These are phyloP conservation scores for Tauraco hartlaubi DNA, from an alignment of 2,797 vertebrate genomes.

Conservation along the genomic window DNA sequence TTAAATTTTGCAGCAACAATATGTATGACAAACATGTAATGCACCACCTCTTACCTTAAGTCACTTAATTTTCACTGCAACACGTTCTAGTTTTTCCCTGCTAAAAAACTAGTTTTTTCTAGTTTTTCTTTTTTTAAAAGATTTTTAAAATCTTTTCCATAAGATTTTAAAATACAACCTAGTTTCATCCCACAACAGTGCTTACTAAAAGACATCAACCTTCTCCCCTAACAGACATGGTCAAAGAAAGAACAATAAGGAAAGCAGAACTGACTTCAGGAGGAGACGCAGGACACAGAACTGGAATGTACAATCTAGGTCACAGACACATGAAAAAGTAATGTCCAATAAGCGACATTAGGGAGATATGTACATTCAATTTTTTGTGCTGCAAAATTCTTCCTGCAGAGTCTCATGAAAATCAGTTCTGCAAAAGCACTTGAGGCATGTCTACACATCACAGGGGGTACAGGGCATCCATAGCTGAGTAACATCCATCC, in stretches of 20 bases:
- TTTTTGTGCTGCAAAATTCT: neutral
- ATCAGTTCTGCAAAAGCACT: neutral
- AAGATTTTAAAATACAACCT: neutral
- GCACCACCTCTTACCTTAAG: neutral
- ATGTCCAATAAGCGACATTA: neutral
- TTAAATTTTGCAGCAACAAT: neutral
- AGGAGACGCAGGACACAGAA: neutral
- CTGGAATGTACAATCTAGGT: neutral
- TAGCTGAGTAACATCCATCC: neutral
- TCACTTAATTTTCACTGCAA: neutral
- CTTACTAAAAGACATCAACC: neutral
- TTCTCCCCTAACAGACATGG: neutral
- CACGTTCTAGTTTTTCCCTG: neutral
- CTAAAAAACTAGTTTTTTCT: neutral
- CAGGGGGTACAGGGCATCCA: neutral
- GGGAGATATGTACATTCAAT: neutral
- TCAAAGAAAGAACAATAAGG: neutral
- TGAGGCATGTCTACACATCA: neutral
- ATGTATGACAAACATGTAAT: neutral
- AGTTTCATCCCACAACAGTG: neutral
- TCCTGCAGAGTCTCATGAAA: neutral
- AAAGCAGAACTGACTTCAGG: neutral
- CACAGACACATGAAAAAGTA: neutral
- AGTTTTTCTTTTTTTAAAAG: too few species aligned
- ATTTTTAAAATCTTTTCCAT: neutral